These are phyloP conservation scores for Petaurus breviceps DNA, from an alignment of 2,113 vertebrate genomes.

Conservation along the genomic window DNA sequence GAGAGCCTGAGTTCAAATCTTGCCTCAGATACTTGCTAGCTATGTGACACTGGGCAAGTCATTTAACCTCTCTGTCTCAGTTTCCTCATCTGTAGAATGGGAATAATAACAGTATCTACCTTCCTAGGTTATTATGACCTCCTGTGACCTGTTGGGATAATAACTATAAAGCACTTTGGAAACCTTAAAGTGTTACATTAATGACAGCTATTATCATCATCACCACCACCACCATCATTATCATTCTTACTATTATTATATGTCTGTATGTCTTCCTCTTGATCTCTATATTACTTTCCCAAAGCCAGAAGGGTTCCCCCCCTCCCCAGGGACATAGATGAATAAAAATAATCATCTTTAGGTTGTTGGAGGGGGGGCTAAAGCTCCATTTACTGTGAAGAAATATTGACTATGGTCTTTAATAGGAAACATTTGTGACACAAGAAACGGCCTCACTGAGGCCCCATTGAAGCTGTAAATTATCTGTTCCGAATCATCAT, in stretches of 20 bases:
- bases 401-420: conserved; percentile 75
- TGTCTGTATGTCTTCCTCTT: not conserved
- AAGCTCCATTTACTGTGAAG: conserved; percentile 54
- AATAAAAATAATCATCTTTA: not conserved
- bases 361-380: conserved; percentile 3
- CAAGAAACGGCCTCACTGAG: conserved; percentile 49
- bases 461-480: conserved; percentile 72
- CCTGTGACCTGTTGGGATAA: not conserved
- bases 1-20: not conserved
- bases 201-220: not conserved
- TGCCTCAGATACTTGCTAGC: not conserved
- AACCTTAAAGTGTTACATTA: not conserved
- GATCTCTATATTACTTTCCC: not conserved
- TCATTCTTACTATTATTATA: not conserved
- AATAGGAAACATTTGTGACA: conserved; percentile 64
- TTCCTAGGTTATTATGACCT: not conserved
- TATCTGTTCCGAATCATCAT: conserved; percentile 77
- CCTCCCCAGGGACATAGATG: accelerated
- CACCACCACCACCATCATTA: no score
- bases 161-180: not conserved
- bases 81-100: not conserved
- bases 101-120: not conserved
- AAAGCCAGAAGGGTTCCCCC: not conserved
- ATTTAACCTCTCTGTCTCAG: not conserved
- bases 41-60: not conserved